A percentile compares a stretch with the other conserved stretches of the same genome.
Conservation (phyloP, 2,797 vertebrate species). For the Ptychadena robeensis region DNA sequence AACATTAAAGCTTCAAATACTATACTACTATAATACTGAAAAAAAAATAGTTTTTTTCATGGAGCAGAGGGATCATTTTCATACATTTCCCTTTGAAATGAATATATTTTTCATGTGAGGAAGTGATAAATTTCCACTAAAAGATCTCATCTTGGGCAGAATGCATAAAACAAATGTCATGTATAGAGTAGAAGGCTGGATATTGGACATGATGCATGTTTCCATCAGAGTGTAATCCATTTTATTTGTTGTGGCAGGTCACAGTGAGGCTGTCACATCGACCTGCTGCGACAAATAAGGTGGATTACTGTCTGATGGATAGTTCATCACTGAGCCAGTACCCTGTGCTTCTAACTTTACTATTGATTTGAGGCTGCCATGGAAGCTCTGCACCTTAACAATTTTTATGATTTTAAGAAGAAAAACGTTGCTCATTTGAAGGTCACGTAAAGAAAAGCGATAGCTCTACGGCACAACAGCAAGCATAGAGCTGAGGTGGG, state of each 20-base stretch:
- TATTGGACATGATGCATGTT: conserved; percentile 11
- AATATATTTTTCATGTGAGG: conserved; percentile 37
- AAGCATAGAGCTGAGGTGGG: not conserved
- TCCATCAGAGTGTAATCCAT: conserved; percentile 47
- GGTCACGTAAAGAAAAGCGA: not conserved
- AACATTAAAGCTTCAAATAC: no score
- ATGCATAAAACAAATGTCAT: conserved; percentile 30
- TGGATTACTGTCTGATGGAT: conserved; percentile 51
- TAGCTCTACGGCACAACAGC: not conserved
- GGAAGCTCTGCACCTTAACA: not conserved
- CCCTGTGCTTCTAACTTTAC: conserved; percentile 34
- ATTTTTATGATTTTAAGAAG: conserved; percentile 20
- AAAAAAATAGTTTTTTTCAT: not conserved
- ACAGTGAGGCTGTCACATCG: conserved; percentile 27
- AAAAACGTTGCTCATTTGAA: conserved; percentile 20
- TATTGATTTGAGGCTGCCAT: conserved; percentile 37
- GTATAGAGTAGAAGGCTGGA: not conserved
- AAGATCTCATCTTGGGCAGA: conserved; percentile 5
- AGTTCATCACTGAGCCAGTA: conserved; percentile 15
- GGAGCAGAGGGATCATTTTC: not conserved
- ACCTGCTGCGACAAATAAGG: conserved; percentile 50
- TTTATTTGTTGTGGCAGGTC: conserved; percentile 41
- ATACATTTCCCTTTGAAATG: conserved; percentile 18
- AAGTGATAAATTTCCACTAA: conserved; percentile 34
- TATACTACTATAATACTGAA: no score